Percentiles rank a stretch among this genome's conserved stretches.
Conservation (phyloP, 2,797 vertebrate species). For the Pempheris klunzingeri region DNA sequence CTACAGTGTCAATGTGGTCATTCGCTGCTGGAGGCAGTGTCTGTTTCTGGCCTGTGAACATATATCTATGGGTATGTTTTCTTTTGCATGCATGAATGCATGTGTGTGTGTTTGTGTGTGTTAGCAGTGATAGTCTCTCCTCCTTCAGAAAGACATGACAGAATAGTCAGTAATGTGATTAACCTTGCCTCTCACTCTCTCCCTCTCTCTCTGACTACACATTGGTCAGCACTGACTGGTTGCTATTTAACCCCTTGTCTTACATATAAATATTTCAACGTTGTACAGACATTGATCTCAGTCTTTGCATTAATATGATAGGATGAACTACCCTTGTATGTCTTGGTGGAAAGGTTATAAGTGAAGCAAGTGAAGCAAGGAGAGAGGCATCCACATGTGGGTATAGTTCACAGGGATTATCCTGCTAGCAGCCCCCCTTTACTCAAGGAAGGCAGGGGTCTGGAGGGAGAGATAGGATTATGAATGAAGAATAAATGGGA, state of each 20-base stretch:
- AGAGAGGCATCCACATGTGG: slow-evolving; percentile 8
- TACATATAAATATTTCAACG: neutral
- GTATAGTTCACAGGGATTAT: slow-evolving; percentile 24
- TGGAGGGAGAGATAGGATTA: slow-evolving; percentile 29
- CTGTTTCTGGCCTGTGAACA: slow-evolving; percentile 5
- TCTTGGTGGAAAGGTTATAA: neutral
- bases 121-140: slow-evolving; percentile 23
- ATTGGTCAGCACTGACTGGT: slow-evolving; percentile 11
- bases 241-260: neutral
- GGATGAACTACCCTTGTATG: neutral
- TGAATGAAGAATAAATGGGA: slow-evolving; percentile 45
- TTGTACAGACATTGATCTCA: neutral
- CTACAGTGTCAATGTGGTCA: neutral
- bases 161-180: slow-evolving; percentile 51
- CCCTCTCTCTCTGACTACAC: slow-evolving; percentile 15
- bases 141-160: slow-evolving; percentile 31
- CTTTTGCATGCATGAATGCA: slow-evolving; percentile 47
- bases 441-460: slow-evolving; percentile 21
- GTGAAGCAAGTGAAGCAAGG: neutral
- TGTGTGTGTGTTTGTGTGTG: slow-evolving; percentile 1
- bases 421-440: neutral
- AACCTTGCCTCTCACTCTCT: slow-evolving; percentile 20
- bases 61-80: neutral
- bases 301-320: neutral
- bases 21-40: neutral